These are phyloP conservation scores for Tupaia chinensis DNA, from an alignment of 2,113 vertebrate genomes.

Conservation along the genomic window DNA sequence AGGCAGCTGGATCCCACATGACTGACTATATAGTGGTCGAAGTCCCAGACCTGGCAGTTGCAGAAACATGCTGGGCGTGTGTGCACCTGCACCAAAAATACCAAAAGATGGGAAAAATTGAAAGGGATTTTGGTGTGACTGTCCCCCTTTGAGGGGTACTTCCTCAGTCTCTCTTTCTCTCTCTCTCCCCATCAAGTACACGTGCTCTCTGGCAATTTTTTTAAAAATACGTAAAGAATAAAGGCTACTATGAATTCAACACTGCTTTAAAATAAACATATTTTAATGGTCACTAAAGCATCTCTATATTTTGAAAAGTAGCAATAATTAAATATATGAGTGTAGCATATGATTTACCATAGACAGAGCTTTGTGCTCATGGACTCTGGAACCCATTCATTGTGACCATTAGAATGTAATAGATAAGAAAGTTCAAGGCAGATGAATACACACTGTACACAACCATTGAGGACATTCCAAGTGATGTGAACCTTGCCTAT, in stretches of 20 bases:
- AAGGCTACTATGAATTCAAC: background rate
- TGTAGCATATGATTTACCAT: background rate
- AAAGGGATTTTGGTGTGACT: no score
- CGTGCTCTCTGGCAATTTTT: no score
- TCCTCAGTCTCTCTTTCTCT: no score
- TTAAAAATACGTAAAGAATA: background rate
- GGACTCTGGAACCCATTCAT: background rate
- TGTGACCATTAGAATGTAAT: background rate
- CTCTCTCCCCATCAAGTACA: no score
- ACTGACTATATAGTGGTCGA: no score
- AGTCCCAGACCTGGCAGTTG: no score
- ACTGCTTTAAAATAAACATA: conserved; percentile 1
- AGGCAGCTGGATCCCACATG: no score
- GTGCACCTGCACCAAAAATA: no score
- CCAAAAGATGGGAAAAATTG: no score
- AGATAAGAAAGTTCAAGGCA: background rate
- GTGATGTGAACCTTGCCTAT: background rate
- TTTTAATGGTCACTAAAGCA: conserved; percentile 8
- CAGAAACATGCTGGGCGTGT: no score
- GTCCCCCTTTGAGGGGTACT: no score
- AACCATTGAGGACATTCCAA: rapidly evolving
- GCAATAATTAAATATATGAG: background rate
- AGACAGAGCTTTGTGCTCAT: background rate
- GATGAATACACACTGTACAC: background rate
- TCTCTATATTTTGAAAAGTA: background rate